These are phyloP conservation scores for Candoia aspera DNA, from an alignment of 2,113 vertebrate species.

Conservation along the genomic window DNA sequence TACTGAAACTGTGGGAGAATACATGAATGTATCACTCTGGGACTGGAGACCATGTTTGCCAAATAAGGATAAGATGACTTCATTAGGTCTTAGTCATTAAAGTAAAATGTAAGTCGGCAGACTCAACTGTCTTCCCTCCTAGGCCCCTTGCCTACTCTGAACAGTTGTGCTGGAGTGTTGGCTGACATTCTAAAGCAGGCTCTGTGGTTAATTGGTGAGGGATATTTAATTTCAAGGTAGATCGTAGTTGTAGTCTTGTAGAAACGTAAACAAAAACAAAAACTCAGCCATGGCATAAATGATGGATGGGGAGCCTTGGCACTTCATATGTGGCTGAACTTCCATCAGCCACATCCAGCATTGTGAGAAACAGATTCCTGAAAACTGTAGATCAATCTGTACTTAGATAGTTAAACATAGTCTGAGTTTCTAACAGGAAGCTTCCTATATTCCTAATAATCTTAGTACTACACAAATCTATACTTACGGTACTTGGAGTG, in stretches of 20 bases:
- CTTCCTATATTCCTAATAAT: background rate
- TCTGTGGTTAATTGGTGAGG: background rate
- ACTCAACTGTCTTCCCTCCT: background rate
- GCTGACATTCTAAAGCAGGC: background rate
- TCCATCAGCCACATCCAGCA: background rate
- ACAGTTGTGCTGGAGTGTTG: background rate
- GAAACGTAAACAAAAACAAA: background rate
- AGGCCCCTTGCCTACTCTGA: background rate
- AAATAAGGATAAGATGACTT: background rate
- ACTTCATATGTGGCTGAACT: background rate
- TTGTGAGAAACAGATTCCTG: background rate
- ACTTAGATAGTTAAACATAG: background rate
- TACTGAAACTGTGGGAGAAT: background rate
- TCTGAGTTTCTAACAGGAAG: background rate
- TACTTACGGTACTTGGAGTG: background rate
- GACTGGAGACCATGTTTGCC: background rate
- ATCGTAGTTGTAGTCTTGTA: background rate
- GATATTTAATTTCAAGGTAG: background rate
- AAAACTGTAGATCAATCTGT: background rate
- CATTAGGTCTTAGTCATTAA: background rate
- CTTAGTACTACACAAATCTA: background rate
- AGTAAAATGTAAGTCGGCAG: background rate
- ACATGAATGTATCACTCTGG: background rate
- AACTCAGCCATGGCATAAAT: background rate
- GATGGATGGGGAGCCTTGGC: background rate